A percentile compares a stretch with the other conserved stretches of the same genome.
phyloP scores from a whole-genome alignment of 2,888 invertebrate genomes.

The Rambutsinella grinnellia region DNA sequence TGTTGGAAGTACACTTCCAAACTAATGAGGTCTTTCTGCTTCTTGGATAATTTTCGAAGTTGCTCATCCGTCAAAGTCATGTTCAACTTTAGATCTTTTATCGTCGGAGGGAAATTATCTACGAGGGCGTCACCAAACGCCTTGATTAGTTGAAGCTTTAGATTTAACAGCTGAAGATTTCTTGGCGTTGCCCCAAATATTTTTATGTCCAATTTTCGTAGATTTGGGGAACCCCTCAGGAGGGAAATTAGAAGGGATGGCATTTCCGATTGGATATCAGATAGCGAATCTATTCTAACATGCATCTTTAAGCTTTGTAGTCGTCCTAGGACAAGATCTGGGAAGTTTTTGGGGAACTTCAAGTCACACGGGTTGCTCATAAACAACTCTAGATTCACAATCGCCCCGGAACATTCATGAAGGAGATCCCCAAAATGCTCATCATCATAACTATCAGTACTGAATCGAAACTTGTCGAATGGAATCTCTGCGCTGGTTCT shows the following conservation, averaged over 20 bases:
- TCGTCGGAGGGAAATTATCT: slow-evolving; percentile 9
- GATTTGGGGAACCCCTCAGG: slow-evolving; percentile 21
- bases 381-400: slow-evolving; percentile 28
- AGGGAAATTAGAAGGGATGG: slow-evolving; percentile 28
- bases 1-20: slow-evolving; percentile 51
- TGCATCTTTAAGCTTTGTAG: slow-evolving; percentile 25
- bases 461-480: slow-evolving; percentile 38
- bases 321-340: slow-evolving; percentile 28
- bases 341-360: slow-evolving; percentile 39
- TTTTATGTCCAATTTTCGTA: slow-evolving; percentile 25
- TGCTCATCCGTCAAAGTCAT: slow-evolving; percentile 41
- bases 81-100: slow-evolving; percentile 33
- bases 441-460: slow-evolving; percentile 39
- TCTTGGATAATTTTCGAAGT: slow-evolving; percentile 14
- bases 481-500: slow-evolving; percentile 37
- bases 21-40: slow-evolving; percentile 14
- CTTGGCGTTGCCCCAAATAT: slow-evolving; percentile 29
- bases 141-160: slow-evolving; percentile 10
- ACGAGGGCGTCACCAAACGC: slow-evolving; percentile 34
- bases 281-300: slow-evolving; percentile 32
- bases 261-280: slow-evolving; percentile 40
- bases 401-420: slow-evolving; percentile 36
- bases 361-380: slow-evolving; percentile 42
- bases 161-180: slow-evolving; percentile 9
- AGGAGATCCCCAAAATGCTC: slow-evolving; percentile 38